These are phyloP conservation scores for Chelon auratus DNA, from an alignment of 2,797 vertebrate species.

Conservation along the genomic window DNA sequence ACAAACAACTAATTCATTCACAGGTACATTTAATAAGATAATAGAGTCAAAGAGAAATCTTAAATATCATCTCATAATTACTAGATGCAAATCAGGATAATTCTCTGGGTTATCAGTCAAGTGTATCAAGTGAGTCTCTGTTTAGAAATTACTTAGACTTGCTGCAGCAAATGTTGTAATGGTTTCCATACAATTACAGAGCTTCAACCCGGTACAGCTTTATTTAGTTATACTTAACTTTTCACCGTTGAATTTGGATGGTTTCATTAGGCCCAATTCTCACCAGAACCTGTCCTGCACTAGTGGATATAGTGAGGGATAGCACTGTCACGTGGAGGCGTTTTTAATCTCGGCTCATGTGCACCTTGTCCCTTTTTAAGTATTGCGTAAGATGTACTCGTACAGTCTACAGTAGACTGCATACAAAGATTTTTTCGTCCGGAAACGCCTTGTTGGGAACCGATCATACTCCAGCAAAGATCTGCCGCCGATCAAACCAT, in stretches of 20 bases:
- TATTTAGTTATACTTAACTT: too few species aligned
- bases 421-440: too few species aligned
- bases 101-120: not conserved
- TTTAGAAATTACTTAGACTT: too few species aligned
- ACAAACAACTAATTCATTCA: not conserved
- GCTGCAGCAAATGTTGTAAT: too few species aligned
- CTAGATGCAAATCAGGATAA: not conserved
- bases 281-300: not conserved
- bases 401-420: too few species aligned
- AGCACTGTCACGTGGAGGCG: not conserved
- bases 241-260: not conserved
- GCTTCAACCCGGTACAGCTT: too few species aligned
- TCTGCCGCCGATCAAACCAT: too few species aligned
- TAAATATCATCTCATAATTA: not conserved
- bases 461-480: too few species aligned
- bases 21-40: not conserved
- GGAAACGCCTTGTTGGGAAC: too few species aligned
- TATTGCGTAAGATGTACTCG: too few species aligned
- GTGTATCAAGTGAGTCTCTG: too few species aligned
- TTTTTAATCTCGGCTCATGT: slow-evolving; percentile 5
- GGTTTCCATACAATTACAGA: too few species aligned
- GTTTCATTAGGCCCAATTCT: not conserved
- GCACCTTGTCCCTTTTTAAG: not conserved
- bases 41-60: not conserved
- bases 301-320: not conserved